phyloP scores from a whole-genome alignment of 2,113 vertebrate species.

The Phalacrocorax aristotelis region DNA sequence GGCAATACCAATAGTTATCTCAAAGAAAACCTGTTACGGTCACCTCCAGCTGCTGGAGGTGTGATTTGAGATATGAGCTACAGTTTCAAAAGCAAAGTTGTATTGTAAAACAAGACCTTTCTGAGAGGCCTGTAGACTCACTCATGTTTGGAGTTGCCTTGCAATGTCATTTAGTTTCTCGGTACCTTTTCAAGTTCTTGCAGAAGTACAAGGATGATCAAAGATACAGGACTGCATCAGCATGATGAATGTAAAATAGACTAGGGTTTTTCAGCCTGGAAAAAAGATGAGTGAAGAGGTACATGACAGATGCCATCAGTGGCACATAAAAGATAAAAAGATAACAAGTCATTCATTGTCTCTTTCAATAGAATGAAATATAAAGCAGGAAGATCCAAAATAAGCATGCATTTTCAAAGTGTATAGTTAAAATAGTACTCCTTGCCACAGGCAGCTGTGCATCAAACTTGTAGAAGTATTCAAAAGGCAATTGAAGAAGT shows the following conservation, averaged over 20 bases:
- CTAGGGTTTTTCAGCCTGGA: neutral
- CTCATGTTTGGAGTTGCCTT: neutral
- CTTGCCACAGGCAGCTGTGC: neutral
- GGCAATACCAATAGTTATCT: neutral
- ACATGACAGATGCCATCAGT: neutral
- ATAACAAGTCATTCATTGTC: neutral
- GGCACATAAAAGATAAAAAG: conserved; percentile 15
- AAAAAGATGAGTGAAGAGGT: neutral
- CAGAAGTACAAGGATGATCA: neutral
- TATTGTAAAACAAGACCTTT: neutral
- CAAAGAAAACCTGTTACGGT: neutral
- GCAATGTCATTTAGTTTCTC: neutral
- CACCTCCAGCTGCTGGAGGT: neutral
- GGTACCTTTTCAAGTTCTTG: neutral
- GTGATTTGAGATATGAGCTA: neutral
- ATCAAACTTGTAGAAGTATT: neutral
- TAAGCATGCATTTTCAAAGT: neutral
- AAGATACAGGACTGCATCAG: neutral
- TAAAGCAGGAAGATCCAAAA: neutral
- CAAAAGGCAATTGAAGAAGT: neutral
- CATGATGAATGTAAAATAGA: neutral
- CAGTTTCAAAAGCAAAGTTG: neutral
- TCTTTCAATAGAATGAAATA: neutral
- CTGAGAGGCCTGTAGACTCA: neutral
- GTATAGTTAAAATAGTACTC: neutral